These are phyloP conservation scores for Tholera decimalis DNA, from an alignment of 2,888 invertebrate genomes.

Conservation along the genomic window DNA sequence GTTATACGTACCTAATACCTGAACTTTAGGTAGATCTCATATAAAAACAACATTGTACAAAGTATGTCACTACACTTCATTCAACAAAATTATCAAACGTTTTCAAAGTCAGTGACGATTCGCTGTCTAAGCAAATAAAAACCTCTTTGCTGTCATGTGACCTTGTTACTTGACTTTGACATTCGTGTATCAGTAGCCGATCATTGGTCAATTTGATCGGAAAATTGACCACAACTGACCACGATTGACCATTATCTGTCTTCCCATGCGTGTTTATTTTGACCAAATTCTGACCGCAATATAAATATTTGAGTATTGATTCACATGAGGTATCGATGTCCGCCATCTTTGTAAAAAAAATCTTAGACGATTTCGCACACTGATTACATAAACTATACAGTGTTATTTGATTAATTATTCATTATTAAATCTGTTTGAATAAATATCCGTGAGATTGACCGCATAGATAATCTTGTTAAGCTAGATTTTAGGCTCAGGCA, in stretches of 20 bases:
- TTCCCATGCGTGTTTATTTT: constrained; percentile 55
- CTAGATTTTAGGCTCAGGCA: constrained; percentile 1
- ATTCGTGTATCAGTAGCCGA: constrained; percentile 61
- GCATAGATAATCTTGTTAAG: neutral
- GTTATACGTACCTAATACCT: neutral
- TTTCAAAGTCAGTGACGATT: neutral
- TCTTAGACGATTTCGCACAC: constrained; percentile 40
- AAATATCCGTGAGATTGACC: constrained; percentile 46
- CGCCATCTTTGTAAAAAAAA: constrained; percentile 40
- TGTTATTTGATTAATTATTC: constrained; percentile 15
- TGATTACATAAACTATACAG: constrained; percentile 18
- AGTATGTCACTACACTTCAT: constrained; percentile 14
- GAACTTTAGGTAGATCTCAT: neutral
- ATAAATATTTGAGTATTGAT: constrained; percentile 50
- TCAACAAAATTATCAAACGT: constrained; percentile 26
- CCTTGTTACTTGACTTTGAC: constrained; percentile 70
- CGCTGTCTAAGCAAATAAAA: constrained; percentile 30
- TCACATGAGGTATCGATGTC: constrained; percentile 62
- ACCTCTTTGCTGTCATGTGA: constrained; percentile 38
- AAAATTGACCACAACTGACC: constrained; percentile 71
- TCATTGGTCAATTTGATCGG: constrained; percentile 62
- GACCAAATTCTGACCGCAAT: constrained; percentile 55
- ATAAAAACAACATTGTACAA: constrained; percentile 17
- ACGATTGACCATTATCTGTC: constrained; percentile 66
- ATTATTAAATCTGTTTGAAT: constrained; percentile 27